These are phyloP conservation scores for Theristicus caerulescens DNA, from an alignment of 2,113 vertebrate genomes.

Conservation along the genomic window DNA sequence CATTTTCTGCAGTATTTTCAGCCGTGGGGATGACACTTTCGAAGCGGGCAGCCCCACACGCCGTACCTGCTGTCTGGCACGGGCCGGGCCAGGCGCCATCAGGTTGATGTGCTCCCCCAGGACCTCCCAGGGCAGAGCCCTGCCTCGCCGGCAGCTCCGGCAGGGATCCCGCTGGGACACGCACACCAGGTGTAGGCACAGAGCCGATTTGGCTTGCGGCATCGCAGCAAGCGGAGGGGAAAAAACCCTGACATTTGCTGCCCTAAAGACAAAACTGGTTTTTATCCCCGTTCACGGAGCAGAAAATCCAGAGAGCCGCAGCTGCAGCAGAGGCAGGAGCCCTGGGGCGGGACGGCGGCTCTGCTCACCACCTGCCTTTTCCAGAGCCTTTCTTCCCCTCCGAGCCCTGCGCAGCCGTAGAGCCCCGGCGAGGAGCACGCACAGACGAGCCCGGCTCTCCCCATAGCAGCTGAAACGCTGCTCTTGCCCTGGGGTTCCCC, in stretches of 20 bases:
- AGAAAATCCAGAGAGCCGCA: neutral
- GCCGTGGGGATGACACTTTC: fast-evolving
- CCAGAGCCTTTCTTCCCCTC: neutral
- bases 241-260: neutral
- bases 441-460: fast-evolving
- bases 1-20: neutral
- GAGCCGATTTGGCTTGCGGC: neutral
- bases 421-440: fast-evolving
- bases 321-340: neutral
- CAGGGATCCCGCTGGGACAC: neutral
- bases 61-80: fast-evolving
- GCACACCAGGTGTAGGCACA: neutral
- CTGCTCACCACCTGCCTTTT: neutral
- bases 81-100: neutral
- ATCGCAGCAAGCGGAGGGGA: neutral
- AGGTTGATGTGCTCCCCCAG: fast-evolving
- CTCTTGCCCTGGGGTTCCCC: neutral
- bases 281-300: neutral
- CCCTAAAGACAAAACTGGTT: neutral
- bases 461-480: fast-evolving
- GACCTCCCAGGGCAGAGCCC: neutral
- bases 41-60: fast-evolving
- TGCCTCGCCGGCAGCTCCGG: fast-evolving
- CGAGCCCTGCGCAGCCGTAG: fast-evolving
- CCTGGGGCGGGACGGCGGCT: neutral